phyloP scores from a whole-genome alignment of 2,113 vertebrate species.

The Sylvilagus bachmani region DNA sequence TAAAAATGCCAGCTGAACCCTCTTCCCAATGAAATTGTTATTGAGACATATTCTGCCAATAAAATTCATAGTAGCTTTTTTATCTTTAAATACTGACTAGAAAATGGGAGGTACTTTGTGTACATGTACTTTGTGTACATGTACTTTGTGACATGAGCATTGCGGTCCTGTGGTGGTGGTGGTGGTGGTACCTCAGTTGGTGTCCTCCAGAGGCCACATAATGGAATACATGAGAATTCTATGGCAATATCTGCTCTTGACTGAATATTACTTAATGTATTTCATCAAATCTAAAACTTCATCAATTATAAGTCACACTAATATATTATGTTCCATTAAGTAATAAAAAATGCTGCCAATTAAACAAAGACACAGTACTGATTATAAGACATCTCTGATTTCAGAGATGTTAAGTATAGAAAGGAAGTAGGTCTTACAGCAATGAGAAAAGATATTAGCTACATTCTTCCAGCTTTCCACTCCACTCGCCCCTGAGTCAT shows the following conservation, averaged over 20 bases:
- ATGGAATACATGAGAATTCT: neutral
- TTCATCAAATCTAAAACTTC: slow-evolving; percentile 65
- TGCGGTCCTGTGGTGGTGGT: neutral
- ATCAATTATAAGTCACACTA: slow-evolving; percentile 32
- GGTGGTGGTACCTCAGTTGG: neutral
- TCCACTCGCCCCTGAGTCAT: neutral
- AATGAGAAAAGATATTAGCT: neutral
- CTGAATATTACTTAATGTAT: neutral
- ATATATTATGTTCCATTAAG: slow-evolving; percentile 72
- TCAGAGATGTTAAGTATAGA: slow-evolving; percentile 48
- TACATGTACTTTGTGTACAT: no score
- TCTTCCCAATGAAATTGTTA: neutral
- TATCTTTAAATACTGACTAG: slow-evolving; percentile 7
- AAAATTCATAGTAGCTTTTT: slow-evolving; percentile 2
- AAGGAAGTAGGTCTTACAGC: slow-evolving; percentile 45
- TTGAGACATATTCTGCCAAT: neutral
- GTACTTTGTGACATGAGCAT: neutral
- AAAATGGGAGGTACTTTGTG: neutral
- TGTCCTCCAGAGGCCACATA: neutral
- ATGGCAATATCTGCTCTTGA: neutral
- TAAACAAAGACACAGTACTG: slow-evolving; percentile 43
- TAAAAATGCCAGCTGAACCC: neutral
- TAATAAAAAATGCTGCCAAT: slow-evolving; percentile 63
- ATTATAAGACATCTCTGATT: slow-evolving; percentile 60
- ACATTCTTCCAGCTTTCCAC: neutral